Evolutionary conservation across 2,113 vertebrate species (phyloP), one percentile per base, ranked within the genome.

Genomic region (Entosphenus tridentatus): DNA sequence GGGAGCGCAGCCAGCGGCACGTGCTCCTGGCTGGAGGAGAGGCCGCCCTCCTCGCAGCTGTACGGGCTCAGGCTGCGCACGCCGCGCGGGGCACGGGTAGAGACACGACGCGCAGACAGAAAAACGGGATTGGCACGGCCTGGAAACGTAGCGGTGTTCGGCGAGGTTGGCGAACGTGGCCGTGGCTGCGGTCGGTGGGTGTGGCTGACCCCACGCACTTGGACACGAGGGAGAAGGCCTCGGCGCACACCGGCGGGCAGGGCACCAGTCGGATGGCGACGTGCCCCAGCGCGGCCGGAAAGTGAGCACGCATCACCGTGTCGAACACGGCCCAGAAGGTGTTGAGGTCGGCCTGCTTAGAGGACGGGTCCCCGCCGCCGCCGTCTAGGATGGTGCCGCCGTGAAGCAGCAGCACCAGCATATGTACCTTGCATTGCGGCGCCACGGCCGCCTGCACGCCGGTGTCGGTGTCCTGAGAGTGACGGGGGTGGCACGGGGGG

Each of bases 11-110:
- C 93, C 11, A 96, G 82, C 1, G 92, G 92, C 73, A 96, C 90
- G 82, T 98, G 93, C 75, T 98, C 93, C 81, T 95, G 90, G 71
- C 89, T 96, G 81, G 83, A 96, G 74, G 89, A 96, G 71, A 98
- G 82, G 75, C 87, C 95, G 75, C 87, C 78, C 76, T 93, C 90
- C 0, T 96, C 93, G 1, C 95, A 86, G 71, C 92, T 91, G 71
- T 96, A 92, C 0, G 93, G 92, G 74, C 88, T 98, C 70, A 98
- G 82, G 73, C 93, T 98, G 79, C 13, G 17, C 69, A 18, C 16
- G 72, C n/a, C 18, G n/a, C 62, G 10, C 9, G 58, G 62, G 39
- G 39, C 39, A 39, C 39, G 6, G 39, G 39, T 39, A 39, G 39
- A 39, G 6, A 39, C 39, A 39, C 39, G 39, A 39, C 39, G 39